A percentile compares a stretch with the other conserved stretches of the same genome.
These are phyloP conservation scores for Ptychadena robeensis DNA, from an alignment of 2,797 vertebrate genomes.

Conservation along the genomic window DNA sequence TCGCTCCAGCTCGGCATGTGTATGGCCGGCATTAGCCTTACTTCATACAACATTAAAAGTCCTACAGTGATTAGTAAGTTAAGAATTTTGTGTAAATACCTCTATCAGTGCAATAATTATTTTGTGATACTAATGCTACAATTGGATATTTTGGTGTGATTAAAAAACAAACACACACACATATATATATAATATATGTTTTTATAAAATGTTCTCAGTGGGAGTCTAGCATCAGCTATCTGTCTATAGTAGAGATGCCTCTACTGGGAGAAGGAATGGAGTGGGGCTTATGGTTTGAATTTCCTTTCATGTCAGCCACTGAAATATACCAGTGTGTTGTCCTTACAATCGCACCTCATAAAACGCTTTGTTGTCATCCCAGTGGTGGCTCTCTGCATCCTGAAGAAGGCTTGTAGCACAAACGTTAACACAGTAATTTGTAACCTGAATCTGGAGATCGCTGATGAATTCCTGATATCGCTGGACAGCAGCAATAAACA, in stretches of 20 bases:
- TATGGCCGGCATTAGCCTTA: too few species aligned
- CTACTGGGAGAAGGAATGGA: neutral
- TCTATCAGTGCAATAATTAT: neutral
- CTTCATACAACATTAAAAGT: neutral
- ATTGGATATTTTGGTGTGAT: too few species aligned
- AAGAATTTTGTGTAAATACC: neutral
- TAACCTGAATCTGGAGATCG: conserved; percentile 85
- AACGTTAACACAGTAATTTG: conserved; percentile 86
- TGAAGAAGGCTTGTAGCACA: conserved; percentile 90
- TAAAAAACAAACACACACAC: neutral
- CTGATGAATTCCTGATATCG: conserved; percentile 84
- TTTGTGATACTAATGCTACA: too few species aligned
- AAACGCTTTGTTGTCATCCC: conserved; percentile 92
- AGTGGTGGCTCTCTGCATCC: conserved; percentile 92
- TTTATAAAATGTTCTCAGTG: neutral
- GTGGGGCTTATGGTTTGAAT: neutral
- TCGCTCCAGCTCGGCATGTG: too few species aligned
- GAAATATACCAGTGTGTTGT: conserved; percentile 69
- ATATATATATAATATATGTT: neutral
- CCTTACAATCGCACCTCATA: conserved; percentile 87
- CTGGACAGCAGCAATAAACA: conserved; percentile 85
- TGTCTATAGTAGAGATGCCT: neutral
- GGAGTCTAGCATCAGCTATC: neutral
- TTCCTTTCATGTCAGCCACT: conserved; percentile 52
- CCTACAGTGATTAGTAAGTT: neutral